Evolutionary conservation across 2,797 vertebrate genomes (phyloP), one percentile per base, ranked within the genome.

Genomic region (Amniataba percoides): DNA sequence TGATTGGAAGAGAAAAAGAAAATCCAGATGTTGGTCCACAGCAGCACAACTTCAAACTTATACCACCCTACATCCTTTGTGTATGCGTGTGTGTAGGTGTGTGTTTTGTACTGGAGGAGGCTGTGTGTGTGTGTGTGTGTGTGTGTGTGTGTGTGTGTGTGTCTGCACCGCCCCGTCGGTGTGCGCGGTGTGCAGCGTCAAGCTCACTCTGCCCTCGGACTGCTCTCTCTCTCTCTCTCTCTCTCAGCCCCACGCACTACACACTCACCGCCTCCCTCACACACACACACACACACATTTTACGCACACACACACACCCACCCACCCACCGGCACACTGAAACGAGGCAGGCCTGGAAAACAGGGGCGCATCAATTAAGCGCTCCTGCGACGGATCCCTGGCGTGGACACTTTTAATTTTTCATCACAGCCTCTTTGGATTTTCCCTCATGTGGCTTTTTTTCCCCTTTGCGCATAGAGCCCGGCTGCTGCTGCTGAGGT

Each of bases 81-180:
- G 56, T 48, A 36, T 45, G 58, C 53, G 23, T 25, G 27, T 8
- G 14, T 51, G 34, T 16, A n/a, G 14, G 57, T 46, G 53, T 43
- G 16, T n/a, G 39, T 67, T 45, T 63, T 27, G 40, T 57, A 39
- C 45, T 74, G 66, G 51, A 51, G 23, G 60, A 66, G 57, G 34
- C 67, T 76, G 67, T 36, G 67, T 71, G 56, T 79, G n/a, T n/a
- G n/a, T 43, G 43, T 64, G 56, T 48, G 36, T 45, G 58, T 62
- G 23, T 25, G 27, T 8, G 14, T 51, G 34, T 16, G n/a, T 14
- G 57, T 46, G 53, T 43, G 16, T n/a, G 39, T 67, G 67, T 36
- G 67, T 71, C 56, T 79, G 84, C 87, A 88, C 88, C 90, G 84
- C 89, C 89, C 83, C 69, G 31, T 71, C 76, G 80, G 87, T 87